Conservation (phyloP, 1,140 invertebrate species). For the Bombus sibiricus region DNA sequence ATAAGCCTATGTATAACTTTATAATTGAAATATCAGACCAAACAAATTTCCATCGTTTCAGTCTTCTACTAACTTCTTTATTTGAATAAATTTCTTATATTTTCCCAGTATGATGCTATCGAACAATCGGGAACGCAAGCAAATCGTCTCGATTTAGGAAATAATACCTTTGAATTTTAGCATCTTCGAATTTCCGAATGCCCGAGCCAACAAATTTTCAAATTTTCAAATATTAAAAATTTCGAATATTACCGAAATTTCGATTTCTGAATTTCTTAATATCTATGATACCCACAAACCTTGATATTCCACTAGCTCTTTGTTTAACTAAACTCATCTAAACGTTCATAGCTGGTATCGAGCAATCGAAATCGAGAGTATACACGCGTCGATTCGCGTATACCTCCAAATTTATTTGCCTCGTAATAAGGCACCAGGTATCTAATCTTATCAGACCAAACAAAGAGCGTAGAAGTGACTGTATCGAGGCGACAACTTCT, state of each 20-base stretch:
- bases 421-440: neutral
- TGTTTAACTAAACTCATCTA: too few species aligned
- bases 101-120: neutral
- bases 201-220: too few species aligned
- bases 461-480: slow-evolving; percentile 7
- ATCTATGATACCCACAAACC: too few species aligned
- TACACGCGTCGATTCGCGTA: neutral
- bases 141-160: neutral
- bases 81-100: neutral
- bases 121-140: neutral
- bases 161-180: neutral
- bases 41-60: neutral
- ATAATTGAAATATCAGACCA: neutral
- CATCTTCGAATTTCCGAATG: neutral
- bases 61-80: neutral
- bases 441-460: slow-evolving; percentile 44
- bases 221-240: too few species aligned
- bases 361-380: neutral
- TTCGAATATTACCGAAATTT: neutral
- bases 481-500: slow-evolving; percentile 3
- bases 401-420: neutral
- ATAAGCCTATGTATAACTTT: too few species aligned
- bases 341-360: neutral
- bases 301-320: too few species aligned
- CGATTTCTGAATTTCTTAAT: too few species aligned